Evolutionary conservation across 2,797 vertebrate genomes (phyloP).

Genomic region (Meda fulgida): DNA sequence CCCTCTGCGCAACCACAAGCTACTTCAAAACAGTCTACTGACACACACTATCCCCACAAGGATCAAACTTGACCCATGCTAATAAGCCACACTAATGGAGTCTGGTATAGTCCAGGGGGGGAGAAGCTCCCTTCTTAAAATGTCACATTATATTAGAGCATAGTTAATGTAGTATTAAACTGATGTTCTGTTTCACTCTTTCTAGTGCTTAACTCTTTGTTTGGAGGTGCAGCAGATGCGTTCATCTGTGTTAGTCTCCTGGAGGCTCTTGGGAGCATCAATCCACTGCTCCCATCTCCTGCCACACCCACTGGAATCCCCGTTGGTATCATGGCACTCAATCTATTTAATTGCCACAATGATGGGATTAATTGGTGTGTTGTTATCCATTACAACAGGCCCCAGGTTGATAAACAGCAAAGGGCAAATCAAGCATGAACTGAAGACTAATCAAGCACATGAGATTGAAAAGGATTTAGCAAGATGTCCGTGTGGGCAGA

Average conservation of each 20-base stretch:
- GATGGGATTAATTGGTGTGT: slow-evolving; percentile 77
- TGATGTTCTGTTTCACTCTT: not conserved
- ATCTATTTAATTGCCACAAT: slow-evolving; percentile 73
- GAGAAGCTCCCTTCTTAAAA: slow-evolving; percentile 20
- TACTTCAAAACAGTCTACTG: slow-evolving; percentile 17
- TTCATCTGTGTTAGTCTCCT: not conserved
- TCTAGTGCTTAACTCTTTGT: slow-evolving; percentile 8
- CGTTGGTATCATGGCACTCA: slow-evolving; percentile 61
- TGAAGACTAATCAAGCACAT: slow-evolving; percentile 72
- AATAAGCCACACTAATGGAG: slow-evolving; percentile 31
- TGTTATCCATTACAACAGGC: slow-evolving; percentile 66
- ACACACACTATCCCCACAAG: slow-evolving; percentile 11
- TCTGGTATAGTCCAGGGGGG: slow-evolving; percentile 18
- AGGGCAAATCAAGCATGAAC: slow-evolving; percentile 74
- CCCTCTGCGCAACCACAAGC: not conserved
- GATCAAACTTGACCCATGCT: slow-evolving; percentile 42
- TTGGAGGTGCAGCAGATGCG: not conserved
- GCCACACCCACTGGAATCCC: slow-evolving; percentile 43
- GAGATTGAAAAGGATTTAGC: slow-evolving; percentile 66
- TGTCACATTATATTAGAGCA: slow-evolving; percentile 44
- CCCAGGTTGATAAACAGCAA: slow-evolving; percentile 68
- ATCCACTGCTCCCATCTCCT: not conserved
- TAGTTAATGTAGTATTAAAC: slow-evolving; percentile 35
- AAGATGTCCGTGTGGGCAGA: slow-evolving; percentile 74
- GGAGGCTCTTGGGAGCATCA: slow-evolving; percentile 23